Evolutionary conservation across 2,797 vertebrate species (phyloP).

Genomic region (Buceros bicornis): DNA sequence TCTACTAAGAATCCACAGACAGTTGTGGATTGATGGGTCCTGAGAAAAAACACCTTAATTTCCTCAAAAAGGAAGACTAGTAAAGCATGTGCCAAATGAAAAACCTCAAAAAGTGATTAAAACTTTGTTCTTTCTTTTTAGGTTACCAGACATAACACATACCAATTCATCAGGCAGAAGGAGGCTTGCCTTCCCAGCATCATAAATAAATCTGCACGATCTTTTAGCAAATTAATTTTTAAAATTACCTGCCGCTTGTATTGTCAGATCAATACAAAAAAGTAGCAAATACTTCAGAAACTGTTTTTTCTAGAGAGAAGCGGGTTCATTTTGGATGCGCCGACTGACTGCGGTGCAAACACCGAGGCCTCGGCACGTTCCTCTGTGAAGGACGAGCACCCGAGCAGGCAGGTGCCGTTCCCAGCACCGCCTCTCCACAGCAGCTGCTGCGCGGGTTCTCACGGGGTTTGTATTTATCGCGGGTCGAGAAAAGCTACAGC

Average conservation of each 20-base stretch:
- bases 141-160: neutral
- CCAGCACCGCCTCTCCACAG: no score
- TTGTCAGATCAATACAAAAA: conserved; percentile 44
- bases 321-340: neutral
- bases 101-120: neutral
- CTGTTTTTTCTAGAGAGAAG: neutral
- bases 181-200: conserved; percentile 1
- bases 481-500: no score
- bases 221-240: conserved; percentile 43
- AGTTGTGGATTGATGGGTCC: neutral
- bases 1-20: neutral
- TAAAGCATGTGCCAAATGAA: neutral
- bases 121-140: conserved; percentile 19
- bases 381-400: neutral
- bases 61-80: neutral
- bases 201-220: neutral
- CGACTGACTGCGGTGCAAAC: neutral
- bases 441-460: no score
- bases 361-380: neutral
- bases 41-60: neutral
- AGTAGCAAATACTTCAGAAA: conserved; percentile 39
- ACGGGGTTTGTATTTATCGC: neutral
- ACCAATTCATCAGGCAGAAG: conserved; percentile 17
- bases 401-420: no score
- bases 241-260: conserved; percentile 48